Evolutionary conservation across 2,888 invertebrate species (phyloP).

Genomic region (Agrochola lychnidis): DNA sequence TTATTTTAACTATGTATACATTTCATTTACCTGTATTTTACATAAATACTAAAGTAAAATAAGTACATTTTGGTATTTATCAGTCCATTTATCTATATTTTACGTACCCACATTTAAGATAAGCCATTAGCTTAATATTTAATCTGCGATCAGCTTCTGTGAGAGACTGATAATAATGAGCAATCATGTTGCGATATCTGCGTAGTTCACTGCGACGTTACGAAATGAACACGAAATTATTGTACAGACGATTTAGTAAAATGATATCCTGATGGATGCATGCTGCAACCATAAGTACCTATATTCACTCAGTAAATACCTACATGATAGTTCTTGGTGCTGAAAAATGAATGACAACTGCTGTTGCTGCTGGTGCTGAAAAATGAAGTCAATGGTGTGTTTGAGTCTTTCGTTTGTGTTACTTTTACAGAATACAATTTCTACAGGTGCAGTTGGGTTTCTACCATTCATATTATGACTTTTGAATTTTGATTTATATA

Average conservation of each 20-base stretch:
- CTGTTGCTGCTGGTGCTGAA: background rate
- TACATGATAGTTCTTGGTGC: background rate
- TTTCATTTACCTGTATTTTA: background rate
- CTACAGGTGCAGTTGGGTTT: background rate
- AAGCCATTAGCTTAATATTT: conserved; percentile 8
- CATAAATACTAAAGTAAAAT: background rate
- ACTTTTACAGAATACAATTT: no score
- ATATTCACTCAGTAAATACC: background rate
- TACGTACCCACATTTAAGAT: background rate
- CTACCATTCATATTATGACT: background rate
- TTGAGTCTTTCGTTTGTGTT: background rate
- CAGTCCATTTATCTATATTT: background rate
- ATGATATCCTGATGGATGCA: background rate
- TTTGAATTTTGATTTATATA: background rate
- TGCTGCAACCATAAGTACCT: no score
- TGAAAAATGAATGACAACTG: background rate
- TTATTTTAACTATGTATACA: background rate
- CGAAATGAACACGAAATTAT: background rate
- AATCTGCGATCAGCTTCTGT: conserved; percentile 10
- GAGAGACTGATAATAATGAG: conserved; percentile 15
- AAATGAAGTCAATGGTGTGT: background rate
- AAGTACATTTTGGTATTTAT: background rate
- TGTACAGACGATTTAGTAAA: conserved; percentile 5
- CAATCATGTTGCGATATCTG: conserved; percentile 1
- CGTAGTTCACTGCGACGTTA: background rate